Percentiles rank a stretch among this genome's conserved stretches.
phyloP scores from a whole-genome alignment of 2,113 vertebrate genomes.

The Stomatorhinus ivindoensis region DNA sequence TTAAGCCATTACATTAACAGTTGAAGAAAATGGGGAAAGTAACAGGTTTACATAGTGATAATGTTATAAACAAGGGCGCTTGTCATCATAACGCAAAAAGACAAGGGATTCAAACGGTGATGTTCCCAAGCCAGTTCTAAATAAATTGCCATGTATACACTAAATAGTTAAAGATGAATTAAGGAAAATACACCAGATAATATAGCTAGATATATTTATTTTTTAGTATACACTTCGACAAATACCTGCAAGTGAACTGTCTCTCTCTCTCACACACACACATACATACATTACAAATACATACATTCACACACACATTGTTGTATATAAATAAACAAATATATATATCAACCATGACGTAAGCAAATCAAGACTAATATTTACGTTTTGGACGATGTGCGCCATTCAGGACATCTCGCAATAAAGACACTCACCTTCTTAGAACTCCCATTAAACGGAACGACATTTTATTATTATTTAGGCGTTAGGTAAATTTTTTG shows the following conservation, averaged over 20 bases:
- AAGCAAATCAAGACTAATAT: not conserved
- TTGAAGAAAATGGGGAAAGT: not conserved
- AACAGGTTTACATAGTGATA: not conserved
- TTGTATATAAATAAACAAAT: not conserved
- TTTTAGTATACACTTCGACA: not conserved
- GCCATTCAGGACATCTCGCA: not conserved
- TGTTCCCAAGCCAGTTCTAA: not conserved
- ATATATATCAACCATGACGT: not conserved
- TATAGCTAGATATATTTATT: not conserved
- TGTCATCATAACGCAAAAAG: not conserved
- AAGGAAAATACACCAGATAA: not conserved
- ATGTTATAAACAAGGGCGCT: not conserved
- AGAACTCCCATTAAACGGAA: slow-evolving; percentile 52
- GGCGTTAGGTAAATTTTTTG: not conserved
- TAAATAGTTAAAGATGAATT: not conserved
- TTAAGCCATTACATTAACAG: not conserved
- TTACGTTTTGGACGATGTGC: not conserved
- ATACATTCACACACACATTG: not conserved
- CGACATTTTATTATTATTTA: slow-evolving; percentile 46
- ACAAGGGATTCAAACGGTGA: not conserved
- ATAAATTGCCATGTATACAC: not conserved
- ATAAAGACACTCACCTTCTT: slow-evolving; percentile 45
- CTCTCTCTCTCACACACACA: not conserved
- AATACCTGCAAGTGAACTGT: not conserved
- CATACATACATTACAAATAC: not conserved